Evolutionary conservation across 2,888 invertebrate genomes (phyloP), one percentile per base, ranked within the genome.

Genomic region (Pegoplata infirma): DNA sequence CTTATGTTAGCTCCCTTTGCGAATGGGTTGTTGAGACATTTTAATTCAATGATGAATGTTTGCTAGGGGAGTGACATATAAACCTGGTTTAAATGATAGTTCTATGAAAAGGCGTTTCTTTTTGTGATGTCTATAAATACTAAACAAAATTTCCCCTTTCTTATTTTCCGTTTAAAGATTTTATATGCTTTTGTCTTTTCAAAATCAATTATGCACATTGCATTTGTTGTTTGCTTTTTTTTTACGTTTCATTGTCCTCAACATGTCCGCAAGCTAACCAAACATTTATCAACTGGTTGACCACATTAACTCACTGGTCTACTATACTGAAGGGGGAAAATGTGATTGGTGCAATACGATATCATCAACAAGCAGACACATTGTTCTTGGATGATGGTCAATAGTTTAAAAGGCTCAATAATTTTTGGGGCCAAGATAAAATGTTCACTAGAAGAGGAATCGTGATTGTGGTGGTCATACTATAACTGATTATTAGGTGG

Each of bases 201-300:
- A 49, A 75, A 79, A 75, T 79, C 75, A 75, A 75, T 79, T 75
- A 75, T 75, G 71, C 53, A 79, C 67, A 56, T 53, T 75, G 63
- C 63, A 79, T 63, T 63, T 64, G 25, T n/a, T 63, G n/a, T 19
- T 64, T 10, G 1, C 1, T 28, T 66, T 55, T 61, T 32, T 25
- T 58, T 19, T 19, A 19, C 0, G 23, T 55, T 66, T 12, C 81
- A 83, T 82, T 86, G 87, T 87, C 88, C 87, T 86, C 86, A 84
- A 84, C 84, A 83, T 88, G 87, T 87, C 87, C 87, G 87, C 87
- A 87, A 87, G 83, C 84, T 86, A 85, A 87, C 87, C 87, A 85
- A 87, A 86, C 87, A 87, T 87, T 87, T 86, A 86, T 87, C 88
- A 88, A 82, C 82, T 81, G 82, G 80, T 78, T 81, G 79, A 80